A percentile compares a stretch with the other conserved stretches of the same genome.
Evolutionary conservation across 2,797 vertebrate species (phyloP).

Genomic region (Euphonia xanthogaster): DNA sequence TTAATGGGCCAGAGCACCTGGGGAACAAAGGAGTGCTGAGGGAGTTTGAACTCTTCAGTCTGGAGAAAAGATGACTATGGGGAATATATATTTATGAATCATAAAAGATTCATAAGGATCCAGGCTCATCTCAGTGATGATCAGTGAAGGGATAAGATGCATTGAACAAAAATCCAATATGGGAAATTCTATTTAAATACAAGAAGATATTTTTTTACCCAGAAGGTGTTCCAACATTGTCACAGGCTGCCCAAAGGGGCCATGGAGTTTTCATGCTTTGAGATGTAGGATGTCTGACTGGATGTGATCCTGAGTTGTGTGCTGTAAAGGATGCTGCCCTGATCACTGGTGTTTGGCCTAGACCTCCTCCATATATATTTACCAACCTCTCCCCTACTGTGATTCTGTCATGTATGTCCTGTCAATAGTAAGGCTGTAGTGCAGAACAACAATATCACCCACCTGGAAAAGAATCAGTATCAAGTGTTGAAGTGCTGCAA

Average conservation of each 20-base stretch:
- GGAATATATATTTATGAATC: not conserved
- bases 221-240: not conserved
- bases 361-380: not conserved
- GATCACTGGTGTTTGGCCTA: not conserved
- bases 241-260: not conserved
- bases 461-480: not conserved
- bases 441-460: not conserved
- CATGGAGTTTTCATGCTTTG: not conserved
- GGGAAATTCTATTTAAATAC: not conserved
- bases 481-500: not conserved
- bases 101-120: not conserved
- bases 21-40: not conserved
- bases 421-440: not conserved
- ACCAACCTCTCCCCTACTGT: not conserved
- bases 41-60: not conserved
- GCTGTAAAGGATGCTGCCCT: not conserved
- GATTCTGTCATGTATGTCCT: not conserved
- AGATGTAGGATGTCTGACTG: not conserved
- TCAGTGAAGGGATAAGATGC: not conserved
- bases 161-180: rapidly evolving
- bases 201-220: not conserved
- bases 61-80: not conserved
- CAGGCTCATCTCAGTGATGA: not conserved
- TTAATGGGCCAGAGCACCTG: not conserved
- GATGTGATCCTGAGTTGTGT: not conserved